A percentile compares a stretch with the other conserved stretches of the same genome.
These are phyloP conservation scores for Platycheirus rosarum DNA, from an alignment of 2,888 invertebrate species.

Conservation along the genomic window DNA sequence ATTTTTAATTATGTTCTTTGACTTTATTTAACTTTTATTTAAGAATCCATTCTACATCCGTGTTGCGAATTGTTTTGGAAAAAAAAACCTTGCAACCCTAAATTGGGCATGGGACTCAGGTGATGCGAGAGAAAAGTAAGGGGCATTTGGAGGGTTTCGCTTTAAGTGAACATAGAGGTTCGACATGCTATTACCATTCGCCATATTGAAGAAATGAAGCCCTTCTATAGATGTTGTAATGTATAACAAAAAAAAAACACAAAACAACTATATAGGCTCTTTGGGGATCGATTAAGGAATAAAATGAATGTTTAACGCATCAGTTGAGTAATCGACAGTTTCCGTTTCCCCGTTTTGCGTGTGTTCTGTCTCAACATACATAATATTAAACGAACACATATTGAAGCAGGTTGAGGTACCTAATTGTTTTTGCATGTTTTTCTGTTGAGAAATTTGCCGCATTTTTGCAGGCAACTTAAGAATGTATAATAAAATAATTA, in stretches of 20 bases:
- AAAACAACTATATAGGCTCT: conserved; percentile 10
- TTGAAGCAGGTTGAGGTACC: conserved; percentile 9
- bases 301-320: conserved; percentile 57
- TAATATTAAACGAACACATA: background rate
- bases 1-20: conserved; percentile 32
- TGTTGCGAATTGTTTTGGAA: conserved; percentile 5
- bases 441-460: conserved; percentile 6
- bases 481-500: background rate
- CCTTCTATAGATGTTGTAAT: conserved; percentile 31
- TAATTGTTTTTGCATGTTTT: conserved; percentile 41
- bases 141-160: conserved; percentile 56
- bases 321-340: conserved; percentile 48
- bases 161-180: conserved; percentile 2
- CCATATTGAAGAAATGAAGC: conserved; percentile 51
- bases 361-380: background rate
- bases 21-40: conserved; percentile 36
- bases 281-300: conserved; percentile 53
- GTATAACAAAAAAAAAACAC: no score
- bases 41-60: no score
- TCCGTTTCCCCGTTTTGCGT: conserved; percentile 21
- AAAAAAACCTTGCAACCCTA: background rate
- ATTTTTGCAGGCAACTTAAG: conserved; percentile 20
- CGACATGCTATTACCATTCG: background rate
- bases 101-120: background rate
- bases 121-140: conserved; percentile 24